Base-by-base conservation (phyloP, 2,113 vertebrate genomes). In the Brachypteracias leptosomus region DNA sequence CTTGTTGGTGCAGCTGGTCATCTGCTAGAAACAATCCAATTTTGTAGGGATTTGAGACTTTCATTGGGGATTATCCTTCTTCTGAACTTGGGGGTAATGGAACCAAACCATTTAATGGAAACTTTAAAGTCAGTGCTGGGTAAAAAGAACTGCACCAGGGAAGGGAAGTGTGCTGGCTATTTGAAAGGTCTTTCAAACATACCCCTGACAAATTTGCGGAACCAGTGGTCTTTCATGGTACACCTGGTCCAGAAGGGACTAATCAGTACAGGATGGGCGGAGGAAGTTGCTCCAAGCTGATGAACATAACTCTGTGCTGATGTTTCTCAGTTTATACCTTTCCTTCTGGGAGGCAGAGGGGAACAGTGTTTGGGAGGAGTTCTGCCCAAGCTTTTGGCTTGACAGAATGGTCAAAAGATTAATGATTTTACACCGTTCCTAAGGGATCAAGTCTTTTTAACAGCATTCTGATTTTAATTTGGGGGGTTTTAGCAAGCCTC, bases 131-230 rank as follows among this genome's bases (percentile, higher is more conserved):
- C 44, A 76, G 0, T 28, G 26, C 49, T 63, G 58, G 19, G 26
- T 80, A 15, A 26, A 78, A 54, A 57, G 40, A 26, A 70, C 46
- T 22, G 44, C 11, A 26, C 46, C 5, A 10, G 17, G 28, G 28
- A 65, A 31, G 25, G 19, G 33, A 54, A 4, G 16, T 2, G 11
- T n/a, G 33, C 35, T 5, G 1, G 52, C 35, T 71, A 0, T 36
- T 33, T 54, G 35, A 55, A 76, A 55, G 51, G 13, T 0, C 1
- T 12, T 55, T 73, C 49, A 52, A 17, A 38, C 10, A 3, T 18
- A 5, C 2, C 14, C 18, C 4, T 73, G 33, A 21, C 26, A 51
- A 3, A 49, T 36, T 4, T n/a, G 49, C 33, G 59, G 44, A 80
- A 29, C 18, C 22, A 26, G 5, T 47, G 29, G 4, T 77, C 44